Evolutionary conservation across 2,888 invertebrate genomes (phyloP).

Genomic region (Rhingia campestris): DNA sequence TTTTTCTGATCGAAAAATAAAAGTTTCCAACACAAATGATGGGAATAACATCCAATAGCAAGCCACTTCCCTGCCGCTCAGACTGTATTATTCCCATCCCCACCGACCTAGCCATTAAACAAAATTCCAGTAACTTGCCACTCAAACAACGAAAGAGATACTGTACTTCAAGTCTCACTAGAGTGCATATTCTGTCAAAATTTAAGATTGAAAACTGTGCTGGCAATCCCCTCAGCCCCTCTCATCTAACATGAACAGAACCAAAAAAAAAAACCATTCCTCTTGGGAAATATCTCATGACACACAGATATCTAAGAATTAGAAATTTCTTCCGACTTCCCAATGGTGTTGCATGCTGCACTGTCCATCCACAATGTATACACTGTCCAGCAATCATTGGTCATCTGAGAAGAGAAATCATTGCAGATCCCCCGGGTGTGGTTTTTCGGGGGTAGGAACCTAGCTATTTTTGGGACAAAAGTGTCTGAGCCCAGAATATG

Average conservation of each 20-base stretch:
- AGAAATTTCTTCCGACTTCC: background rate
- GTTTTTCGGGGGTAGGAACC: slow-evolving; percentile 3
- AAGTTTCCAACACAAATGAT: too few relatives aligned
- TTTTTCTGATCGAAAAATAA: too few relatives aligned
- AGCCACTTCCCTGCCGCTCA: background rate
- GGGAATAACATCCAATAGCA: too few relatives aligned
- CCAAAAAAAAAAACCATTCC: background rate
- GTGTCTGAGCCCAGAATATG: slow-evolving; percentile 19
- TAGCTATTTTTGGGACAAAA: slow-evolving; percentile 14
- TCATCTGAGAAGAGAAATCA: slow-evolving; percentile 38
- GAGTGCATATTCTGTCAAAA: slow-evolving; percentile 44
- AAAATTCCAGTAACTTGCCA: too few relatives aligned
- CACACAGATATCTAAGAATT: slow-evolving; percentile 18
- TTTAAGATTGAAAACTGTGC: slow-evolving; percentile 41
- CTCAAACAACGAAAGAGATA: background rate
- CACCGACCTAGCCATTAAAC: background rate
- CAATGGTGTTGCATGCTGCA: background rate
- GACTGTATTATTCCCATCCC: background rate
- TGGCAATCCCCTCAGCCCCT: background rate
- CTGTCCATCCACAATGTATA: background rate
- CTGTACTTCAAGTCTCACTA: slow-evolving; percentile 3
- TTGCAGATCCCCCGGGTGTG: slow-evolving; percentile 8
- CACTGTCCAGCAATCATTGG: slow-evolving; percentile 38
- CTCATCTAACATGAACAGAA: background rate
- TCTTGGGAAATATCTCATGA: slow-evolving; percentile 3